Conservation (phyloP, 2,797 vertebrate genomes). For the Rhynchonycteris naso region DNA sequence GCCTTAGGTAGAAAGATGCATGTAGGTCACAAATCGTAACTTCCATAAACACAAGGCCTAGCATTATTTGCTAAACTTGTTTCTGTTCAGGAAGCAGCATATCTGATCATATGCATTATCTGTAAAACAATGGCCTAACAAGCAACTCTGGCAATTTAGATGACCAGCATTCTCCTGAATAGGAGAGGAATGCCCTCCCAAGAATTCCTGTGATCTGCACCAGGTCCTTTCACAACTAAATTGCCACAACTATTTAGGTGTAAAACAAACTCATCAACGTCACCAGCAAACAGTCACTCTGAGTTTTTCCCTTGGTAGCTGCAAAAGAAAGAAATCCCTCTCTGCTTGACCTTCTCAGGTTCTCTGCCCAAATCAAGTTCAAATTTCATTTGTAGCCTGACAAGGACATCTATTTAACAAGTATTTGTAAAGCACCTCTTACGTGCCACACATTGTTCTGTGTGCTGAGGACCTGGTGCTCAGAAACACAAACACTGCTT, state of each 20-base stretch:
- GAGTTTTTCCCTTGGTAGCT: not conserved
- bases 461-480: not conserved
- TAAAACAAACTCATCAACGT: not conserved
- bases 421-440: not conserved
- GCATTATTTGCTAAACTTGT: not conserved
- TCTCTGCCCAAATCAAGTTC: slow-evolving; percentile 13
- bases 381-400: not conserved
- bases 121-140: not conserved
- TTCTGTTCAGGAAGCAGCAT: not conserved
- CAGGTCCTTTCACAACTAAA: not conserved
- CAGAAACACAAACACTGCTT: not conserved
- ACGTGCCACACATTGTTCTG: not conserved
- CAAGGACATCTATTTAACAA: not conserved
- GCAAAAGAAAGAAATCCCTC: not conserved
- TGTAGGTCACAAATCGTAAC: not conserved
- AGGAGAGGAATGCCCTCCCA: not conserved
- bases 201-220: not conserved
- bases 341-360: not conserved
- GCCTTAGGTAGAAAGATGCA: not conserved
- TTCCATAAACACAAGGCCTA: not conserved
- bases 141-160: not conserved
- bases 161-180: not conserved
- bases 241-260: not conserved
- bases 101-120: not conserved
- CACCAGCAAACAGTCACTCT: not conserved